A percentile compares a stretch with the other conserved stretches of the same genome.
phyloP scores from a whole-genome alignment of 2,888 invertebrate species.

The Fragum sueziense region DNA sequence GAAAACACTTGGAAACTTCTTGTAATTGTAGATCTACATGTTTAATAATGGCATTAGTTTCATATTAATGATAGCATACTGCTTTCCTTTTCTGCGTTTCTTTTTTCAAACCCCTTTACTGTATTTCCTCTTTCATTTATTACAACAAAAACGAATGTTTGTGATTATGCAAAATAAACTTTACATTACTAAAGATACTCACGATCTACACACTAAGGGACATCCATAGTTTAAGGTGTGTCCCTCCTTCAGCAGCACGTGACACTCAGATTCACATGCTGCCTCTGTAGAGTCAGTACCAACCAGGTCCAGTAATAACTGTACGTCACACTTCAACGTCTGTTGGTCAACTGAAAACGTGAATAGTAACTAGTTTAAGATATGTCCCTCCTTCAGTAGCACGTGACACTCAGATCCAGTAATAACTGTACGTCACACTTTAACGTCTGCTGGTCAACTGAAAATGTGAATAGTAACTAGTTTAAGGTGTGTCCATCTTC shows the following conservation, averaged over 20 bases:
- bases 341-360: constrained; percentile 34
- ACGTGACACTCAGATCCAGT: constrained; percentile 48
- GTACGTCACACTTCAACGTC: constrained; percentile 42
- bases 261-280: constrained; percentile 49
- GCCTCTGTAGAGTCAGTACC: constrained; percentile 45
- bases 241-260: constrained; percentile 39
- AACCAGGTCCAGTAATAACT: constrained; percentile 43
- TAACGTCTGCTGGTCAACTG: constrained; percentile 39
- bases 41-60: too few relatives aligned
- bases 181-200: too few relatives aligned
- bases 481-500: constrained; percentile 32
- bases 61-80: too few relatives aligned
- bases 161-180: too few relatives aligned
- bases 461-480: not conserved
- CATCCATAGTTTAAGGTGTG: constrained; percentile 40
- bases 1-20: too few relatives aligned
- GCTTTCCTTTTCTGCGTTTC: too few relatives aligned
- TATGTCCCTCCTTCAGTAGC: constrained; percentile 35
- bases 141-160: too few relatives aligned
- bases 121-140: too few relatives aligned
- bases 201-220: constrained; percentile 49
- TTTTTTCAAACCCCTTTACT: too few relatives aligned
- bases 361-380: constrained; percentile 16
- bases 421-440: constrained; percentile 52
- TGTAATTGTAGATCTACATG: too few relatives aligned